Conservation (phyloP, 2,888 invertebrate genomes). For the Abrostola triplasia region DNA sequence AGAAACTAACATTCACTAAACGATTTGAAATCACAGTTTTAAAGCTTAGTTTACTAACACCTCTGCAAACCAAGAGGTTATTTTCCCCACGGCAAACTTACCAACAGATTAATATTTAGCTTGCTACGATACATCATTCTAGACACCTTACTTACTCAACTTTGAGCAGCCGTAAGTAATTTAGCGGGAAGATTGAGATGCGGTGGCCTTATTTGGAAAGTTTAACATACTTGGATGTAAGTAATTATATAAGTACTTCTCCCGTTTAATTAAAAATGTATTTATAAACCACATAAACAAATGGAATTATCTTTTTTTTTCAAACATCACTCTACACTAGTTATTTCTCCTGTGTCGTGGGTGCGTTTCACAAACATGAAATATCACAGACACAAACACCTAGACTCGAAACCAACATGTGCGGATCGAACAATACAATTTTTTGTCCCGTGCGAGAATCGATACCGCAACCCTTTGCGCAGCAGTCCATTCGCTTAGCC, state of each 20-base stretch:
- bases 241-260: not conserved
- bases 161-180: slow-evolving; percentile 36
- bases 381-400: too few relatives aligned
- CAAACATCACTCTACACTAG: too few relatives aligned
- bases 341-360: too few relatives aligned
- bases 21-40: not conserved
- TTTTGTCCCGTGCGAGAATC: too few relatives aligned
- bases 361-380: too few relatives aligned
- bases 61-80: not conserved
- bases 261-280: too few relatives aligned
- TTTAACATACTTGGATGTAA: slow-evolving; percentile 10
- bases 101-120: slow-evolving; percentile 36
- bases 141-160: slow-evolving; percentile 31
- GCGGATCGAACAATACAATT: too few relatives aligned
- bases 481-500: too few relatives aligned
- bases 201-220: slow-evolving; percentile 10
- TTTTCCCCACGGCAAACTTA: slow-evolving; percentile 28
- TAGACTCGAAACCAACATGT: too few relatives aligned
- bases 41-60: not conserved
- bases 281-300: too few relatives aligned
- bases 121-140: slow-evolving; percentile 42
- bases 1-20: not conserved
- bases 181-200: slow-evolving; percentile 45
- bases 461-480: too few relatives aligned
- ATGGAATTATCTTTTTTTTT: too few relatives aligned